Evolutionary conservation across 1,140 invertebrate genomes (phyloP), one percentile per base, ranked within the genome.

Genomic region (Nasonia longicornis): DNA sequence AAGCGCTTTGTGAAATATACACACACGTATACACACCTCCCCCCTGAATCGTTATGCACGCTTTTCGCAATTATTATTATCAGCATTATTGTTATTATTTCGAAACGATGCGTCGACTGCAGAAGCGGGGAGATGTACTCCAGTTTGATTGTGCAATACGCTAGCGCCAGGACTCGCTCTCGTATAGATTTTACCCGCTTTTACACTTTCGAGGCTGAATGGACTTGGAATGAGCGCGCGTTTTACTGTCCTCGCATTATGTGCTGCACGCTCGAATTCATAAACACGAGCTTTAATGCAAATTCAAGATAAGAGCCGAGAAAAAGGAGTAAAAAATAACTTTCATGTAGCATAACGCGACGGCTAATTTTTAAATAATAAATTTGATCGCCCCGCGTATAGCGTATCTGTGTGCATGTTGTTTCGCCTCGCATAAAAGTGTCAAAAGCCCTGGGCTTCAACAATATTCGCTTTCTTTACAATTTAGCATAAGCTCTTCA

Each of bases 41-140:
- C 72, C 52, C 38, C 20, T 42, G 58, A 69, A 48, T 76, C 31
- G 42, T 80, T 76, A 70, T 31, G 48, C 64, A 64, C 63, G 83
- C 84, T 83, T 79, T 83, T 87, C 82, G 66, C 82, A 85, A 87
- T 87, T 86, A 85, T 85, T 76, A 64, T 82, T 35, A 71, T 70
- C 42, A 72, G 76, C 58, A 70, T 80, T 42, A n/a, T 45, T 64
- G 63, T 80, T 52, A 48, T 81, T 77, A 48, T 81, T 86, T 84
- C 74, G 71, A 84, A 83, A 85, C 74, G 82, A 76, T 85, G 66
- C 79, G 66, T 77, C 71, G 71, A 69, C 38, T 22, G 71, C 63
- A 22, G 72, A 76, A 64, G 16, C 58, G 58, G 11, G 38, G 70
- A 73, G 20, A 58, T 29, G 35, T 78, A 64, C 52, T 42, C 35